Evolutionary conservation across 2,113 vertebrate species (phyloP).

Genomic region (Lamprotornis superbus): DNA sequence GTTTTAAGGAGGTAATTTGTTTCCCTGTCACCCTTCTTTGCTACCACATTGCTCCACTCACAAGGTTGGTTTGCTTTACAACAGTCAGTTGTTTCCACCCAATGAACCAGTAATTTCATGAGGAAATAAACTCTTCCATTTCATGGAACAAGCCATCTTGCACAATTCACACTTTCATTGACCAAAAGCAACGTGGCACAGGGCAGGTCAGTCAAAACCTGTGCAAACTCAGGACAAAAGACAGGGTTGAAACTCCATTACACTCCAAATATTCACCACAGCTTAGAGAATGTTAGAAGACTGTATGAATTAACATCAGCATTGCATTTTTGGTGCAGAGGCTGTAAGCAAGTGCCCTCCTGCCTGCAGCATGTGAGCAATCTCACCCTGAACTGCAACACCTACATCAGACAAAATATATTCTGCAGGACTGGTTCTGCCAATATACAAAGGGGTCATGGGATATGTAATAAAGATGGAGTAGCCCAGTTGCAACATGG

Average conservation of each 20-base stretch:
- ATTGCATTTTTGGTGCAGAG: not conserved
- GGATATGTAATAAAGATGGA: rapidly evolving
- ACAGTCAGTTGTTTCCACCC: not conserved
- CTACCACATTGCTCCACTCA: not conserved
- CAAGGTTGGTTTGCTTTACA: not conserved
- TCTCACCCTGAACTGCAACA: not conserved
- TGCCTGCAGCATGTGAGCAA: not conserved
- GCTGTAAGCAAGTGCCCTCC: not conserved
- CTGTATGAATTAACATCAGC: not conserved
- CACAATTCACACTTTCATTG: not conserved
- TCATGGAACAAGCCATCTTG: not conserved
- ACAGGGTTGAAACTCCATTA: not conserved
- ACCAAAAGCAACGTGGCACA: not conserved
- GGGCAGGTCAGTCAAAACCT: not conserved
- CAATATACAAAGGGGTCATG: not conserved
- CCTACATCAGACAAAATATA: not conserved
- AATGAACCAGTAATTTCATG: not conserved
- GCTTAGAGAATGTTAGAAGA: not conserved
- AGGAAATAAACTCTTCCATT: not conserved
- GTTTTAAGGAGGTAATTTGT: not conserved
- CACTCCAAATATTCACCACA: not conserved
- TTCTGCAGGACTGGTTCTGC: not conserved
- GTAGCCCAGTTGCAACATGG: not conserved
- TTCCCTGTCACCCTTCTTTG: not conserved
- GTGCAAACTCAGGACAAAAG: not conserved